phyloP scores from a whole-genome alignment of 2,797 vertebrate genomes.

The Pygocentrus nattereri region DNA sequence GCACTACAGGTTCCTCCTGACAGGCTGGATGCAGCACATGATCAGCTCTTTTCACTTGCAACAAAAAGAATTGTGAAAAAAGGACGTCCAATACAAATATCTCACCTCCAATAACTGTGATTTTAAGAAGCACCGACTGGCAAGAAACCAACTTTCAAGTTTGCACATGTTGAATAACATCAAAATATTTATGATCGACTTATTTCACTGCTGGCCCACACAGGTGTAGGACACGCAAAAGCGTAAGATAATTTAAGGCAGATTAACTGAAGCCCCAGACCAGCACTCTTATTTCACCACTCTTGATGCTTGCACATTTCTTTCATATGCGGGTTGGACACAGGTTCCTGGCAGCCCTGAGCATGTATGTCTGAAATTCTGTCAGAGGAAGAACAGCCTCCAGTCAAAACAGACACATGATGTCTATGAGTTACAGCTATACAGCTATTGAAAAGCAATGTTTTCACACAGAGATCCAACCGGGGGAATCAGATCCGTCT shows the following conservation, averaged over 20 bases:
- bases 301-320: slow-evolving; percentile 50
- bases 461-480: slow-evolving; percentile 38
- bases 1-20: neutral
- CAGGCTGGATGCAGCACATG: slow-evolving; percentile 6
- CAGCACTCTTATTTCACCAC: slow-evolving; percentile 61
- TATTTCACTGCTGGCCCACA: slow-evolving; percentile 25
- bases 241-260: slow-evolving; percentile 17
- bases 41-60: slow-evolving; percentile 30
- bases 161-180: slow-evolving; percentile 23
- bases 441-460: slow-evolving; percentile 50
- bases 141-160: neutral
- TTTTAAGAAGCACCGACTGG: neutral
- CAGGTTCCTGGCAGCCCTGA: slow-evolving; percentile 60
- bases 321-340: slow-evolving; percentile 62
- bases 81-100: slow-evolving; percentile 3
- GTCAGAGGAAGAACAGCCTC: slow-evolving; percentile 68
- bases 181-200: slow-evolving; percentile 34
- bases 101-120: neutral
- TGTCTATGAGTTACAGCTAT: slow-evolving; percentile 42
- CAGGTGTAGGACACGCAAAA: slow-evolving; percentile 13
- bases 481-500: neutral
- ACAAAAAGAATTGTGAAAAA: neutral
- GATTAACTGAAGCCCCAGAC: slow-evolving; percentile 55
- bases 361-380: slow-evolving; percentile 58
- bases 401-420: slow-evolving; percentile 63